These are phyloP conservation scores for Mnemiopsis leidyi DNA, from an alignment of 37 sponge, comb jelly and placozoan genomes.

Conservation along the genomic window DNA sequence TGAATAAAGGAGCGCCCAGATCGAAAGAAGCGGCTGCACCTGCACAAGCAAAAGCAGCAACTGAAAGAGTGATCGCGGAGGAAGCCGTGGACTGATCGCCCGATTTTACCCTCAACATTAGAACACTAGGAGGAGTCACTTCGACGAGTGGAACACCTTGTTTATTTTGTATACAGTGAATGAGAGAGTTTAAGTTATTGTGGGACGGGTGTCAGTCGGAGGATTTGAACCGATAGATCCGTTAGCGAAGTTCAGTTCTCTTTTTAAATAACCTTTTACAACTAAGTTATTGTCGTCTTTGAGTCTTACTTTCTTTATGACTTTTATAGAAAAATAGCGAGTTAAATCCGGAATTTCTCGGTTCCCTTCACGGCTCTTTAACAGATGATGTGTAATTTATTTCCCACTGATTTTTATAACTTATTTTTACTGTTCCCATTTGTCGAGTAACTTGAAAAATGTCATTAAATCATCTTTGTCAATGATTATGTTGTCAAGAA, in stretches of 20 bases:
- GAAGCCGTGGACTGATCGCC: conserved; percentile 63
- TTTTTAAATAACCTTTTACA: too few species aligned
- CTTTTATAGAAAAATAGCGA: background rate
- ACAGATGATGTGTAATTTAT: background rate
- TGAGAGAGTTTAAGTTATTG: background rate
- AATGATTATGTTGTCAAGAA: too few species aligned
- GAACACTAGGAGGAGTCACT: too few species aligned
- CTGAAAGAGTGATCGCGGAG: conserved; percentile 36
- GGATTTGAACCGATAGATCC: background rate
- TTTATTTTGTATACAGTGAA: background rate
- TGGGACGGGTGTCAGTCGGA: background rate
- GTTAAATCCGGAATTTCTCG: too few species aligned
- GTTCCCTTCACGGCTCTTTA: too few species aligned
- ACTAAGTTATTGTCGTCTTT: background rate
- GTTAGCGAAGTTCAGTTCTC: too few species aligned
- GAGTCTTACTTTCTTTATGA: background rate
- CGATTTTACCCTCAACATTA: background rate
- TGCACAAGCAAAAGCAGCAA: conserved; percentile 16
- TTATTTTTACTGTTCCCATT: background rate
- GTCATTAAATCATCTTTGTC: too few species aligned
- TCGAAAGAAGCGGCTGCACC: background rate
- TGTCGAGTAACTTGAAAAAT: too few species aligned
- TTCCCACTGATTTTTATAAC: background rate
- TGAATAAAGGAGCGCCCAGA: background rate
- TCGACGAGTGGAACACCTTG: too few species aligned